These are phyloP conservation scores for Apeira syringaria DNA, from an alignment of 2,888 invertebrate species.

Conservation along the genomic window DNA sequence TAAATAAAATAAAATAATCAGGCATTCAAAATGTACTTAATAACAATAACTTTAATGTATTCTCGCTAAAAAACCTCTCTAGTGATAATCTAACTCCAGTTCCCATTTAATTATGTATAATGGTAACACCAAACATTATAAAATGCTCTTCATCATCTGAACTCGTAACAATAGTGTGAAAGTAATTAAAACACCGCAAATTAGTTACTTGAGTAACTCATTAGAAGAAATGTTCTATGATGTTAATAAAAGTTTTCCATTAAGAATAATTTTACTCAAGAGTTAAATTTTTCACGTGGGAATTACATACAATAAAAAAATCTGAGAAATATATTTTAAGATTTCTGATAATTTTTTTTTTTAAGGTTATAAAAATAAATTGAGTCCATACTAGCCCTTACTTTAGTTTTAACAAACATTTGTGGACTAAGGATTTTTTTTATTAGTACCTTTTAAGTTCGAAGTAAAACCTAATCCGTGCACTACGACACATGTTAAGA, in stretches of 20 bases:
- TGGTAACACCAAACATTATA: slow-evolving; percentile 8
- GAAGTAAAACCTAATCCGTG: too few relatives aligned
- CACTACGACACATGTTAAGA: too few relatives aligned
- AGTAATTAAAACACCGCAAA: slow-evolving; percentile 30
- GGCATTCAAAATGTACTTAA: too few relatives aligned
- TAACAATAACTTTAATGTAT: slow-evolving; percentile 11
- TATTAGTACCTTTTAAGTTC: too few relatives aligned
- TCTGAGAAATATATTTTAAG: too few relatives aligned
- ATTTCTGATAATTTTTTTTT: too few relatives aligned
- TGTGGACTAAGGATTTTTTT: too few relatives aligned
- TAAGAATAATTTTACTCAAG: neutral
- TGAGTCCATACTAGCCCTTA: too few relatives aligned
- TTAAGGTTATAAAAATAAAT: too few relatives aligned
- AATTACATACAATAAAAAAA: neutral
- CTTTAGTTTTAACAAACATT: too few relatives aligned
- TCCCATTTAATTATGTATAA: slow-evolving; percentile 24
- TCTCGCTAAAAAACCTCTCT: slow-evolving; percentile 21
- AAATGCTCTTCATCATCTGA: slow-evolving; percentile 26
- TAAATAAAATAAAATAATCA: too few relatives aligned
- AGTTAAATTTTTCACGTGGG: slow-evolving; percentile 11
- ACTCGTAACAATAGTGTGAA: slow-evolving; percentile 30
- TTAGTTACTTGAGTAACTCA: slow-evolving; percentile 11
- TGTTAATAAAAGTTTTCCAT: slow-evolving; percentile 1
- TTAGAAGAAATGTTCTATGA: slow-evolving; percentile 2
- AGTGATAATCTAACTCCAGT: slow-evolving; percentile 19